Evolutionary conservation across 1,140 invertebrate genomes (phyloP).

Genomic region (Semibalanus balanoides): DNA sequence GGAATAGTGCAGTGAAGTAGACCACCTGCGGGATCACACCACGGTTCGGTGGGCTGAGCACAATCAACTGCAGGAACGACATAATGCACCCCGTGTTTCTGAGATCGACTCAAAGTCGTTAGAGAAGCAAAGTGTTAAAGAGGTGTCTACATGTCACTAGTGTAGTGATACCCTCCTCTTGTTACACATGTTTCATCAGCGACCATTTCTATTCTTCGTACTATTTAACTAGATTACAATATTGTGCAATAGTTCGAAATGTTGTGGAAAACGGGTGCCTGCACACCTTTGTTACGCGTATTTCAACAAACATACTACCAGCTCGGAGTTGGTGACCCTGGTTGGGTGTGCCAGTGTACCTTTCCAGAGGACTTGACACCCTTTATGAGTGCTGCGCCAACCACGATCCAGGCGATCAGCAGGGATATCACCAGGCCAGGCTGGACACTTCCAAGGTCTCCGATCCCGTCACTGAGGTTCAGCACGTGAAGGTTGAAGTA

Average conservation of each 20-base stretch:
- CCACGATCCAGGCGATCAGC: constrained; percentile 70
- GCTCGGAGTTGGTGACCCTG: too few species aligned
- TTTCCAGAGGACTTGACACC: constrained; percentile 43
- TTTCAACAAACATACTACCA: too few species aligned
- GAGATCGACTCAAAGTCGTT: not conserved
- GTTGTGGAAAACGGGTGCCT: too few species aligned
- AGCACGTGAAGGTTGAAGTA: constrained; percentile 51
- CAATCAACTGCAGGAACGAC: not conserved
- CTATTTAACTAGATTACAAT: too few species aligned
- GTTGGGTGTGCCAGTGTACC: not conserved
- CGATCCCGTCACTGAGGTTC: constrained; percentile 61
- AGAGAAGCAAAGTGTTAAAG: too few species aligned
- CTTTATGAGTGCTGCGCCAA: constrained; percentile 85
- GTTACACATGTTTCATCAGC: too few species aligned
- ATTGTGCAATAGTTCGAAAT: too few species aligned
- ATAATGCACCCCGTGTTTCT: constrained; percentile 6
- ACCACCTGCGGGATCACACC: constrained; percentile 33
- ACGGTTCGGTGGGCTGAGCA: constrained; percentile 21
- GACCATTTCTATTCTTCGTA: too few species aligned
- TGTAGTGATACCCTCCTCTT: too few species aligned
- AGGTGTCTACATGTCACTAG: too few species aligned
- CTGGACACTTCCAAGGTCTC: constrained; percentile 56
- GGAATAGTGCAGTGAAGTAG: constrained; percentile 36
- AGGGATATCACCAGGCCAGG: constrained; percentile 76
- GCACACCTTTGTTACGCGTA: too few species aligned